phyloP scores from a whole-genome alignment of 2,797 vertebrate genomes.

The Danio jaintianensis region DNA sequence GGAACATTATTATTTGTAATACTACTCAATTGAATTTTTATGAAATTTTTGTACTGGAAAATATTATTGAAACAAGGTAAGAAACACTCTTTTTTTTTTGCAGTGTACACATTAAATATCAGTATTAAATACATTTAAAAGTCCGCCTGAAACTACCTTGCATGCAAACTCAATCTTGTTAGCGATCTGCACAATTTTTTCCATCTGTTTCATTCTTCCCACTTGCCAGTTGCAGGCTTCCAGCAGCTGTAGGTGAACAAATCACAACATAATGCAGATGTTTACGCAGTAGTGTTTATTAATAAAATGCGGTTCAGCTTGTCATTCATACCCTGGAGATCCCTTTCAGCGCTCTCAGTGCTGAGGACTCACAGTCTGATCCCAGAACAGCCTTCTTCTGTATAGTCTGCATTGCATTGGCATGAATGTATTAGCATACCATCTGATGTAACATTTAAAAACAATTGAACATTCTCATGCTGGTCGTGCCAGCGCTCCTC shows the following conservation, averaged over 20 bases:
- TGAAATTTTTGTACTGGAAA: too few relatives aligned
- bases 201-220: conserved; percentile 59
- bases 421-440: background rate
- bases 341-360: conserved; percentile 48
- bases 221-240: conserved; percentile 59
- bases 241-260: conserved; percentile 47
- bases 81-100: too few relatives aligned
- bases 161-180: conserved; percentile 60
- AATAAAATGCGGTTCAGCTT: background rate
- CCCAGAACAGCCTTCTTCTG: conserved; percentile 42
- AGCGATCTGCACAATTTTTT: conserved; percentile 58
- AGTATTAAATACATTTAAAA: too few relatives aligned
- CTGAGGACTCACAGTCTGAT: conserved; percentile 35
- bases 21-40: too few relatives aligned
- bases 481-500: background rate
- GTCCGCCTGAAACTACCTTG: conserved; percentile 42
- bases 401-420: conserved; percentile 50
- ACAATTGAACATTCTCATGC: background rate
- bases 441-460: conserved; percentile 1
- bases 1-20: too few relatives aligned
- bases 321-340: conserved; percentile 54
- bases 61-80: too few relatives aligned
- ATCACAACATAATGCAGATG: background rate
- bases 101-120: too few relatives aligned
- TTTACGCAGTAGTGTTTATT: background rate